Conservation (phyloP, 2,888 invertebrate species). For the Drosophila austrosaltans region DNA sequence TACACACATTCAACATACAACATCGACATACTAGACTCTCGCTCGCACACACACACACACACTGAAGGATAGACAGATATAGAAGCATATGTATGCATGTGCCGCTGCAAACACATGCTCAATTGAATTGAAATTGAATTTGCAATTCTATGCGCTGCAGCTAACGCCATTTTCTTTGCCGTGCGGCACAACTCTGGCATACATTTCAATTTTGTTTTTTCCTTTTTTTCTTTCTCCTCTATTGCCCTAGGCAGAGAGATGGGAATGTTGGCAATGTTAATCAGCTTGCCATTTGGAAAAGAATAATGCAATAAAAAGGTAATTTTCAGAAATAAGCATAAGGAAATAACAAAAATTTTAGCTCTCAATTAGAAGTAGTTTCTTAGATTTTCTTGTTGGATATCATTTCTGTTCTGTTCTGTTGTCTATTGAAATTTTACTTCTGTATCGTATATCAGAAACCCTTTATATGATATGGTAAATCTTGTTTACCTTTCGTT, state of each 20-base stretch:
- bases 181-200: slow-evolving; percentile 48
- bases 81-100: slow-evolving; percentile 65
- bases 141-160: slow-evolving; percentile 74
- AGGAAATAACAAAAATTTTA: too few species aligned
- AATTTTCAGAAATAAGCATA: too few species aligned
- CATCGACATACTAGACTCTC: background rate
- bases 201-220: slow-evolving; percentile 26
- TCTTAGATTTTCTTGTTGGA: too few species aligned
- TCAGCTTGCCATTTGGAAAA: background rate
- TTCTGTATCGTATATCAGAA: too few species aligned
- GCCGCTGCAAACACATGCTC: slow-evolving; percentile 75
- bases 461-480: too few species aligned
- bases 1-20: background rate
- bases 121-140: slow-evolving; percentile 79
- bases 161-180: slow-evolving; percentile 73
- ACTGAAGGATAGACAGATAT: slow-evolving; percentile 17
- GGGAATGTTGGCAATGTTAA: background rate
- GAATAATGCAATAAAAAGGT: too few species aligned
- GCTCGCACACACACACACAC: slow-evolving; percentile 21
- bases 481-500: too few species aligned
- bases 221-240: slow-evolving; percentile 34
- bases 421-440: too few species aligned
- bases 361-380: too few species aligned
- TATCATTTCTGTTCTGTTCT: too few species aligned
- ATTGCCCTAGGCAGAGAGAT: background rate